Conservation (phyloP, 2,113 vertebrate genomes). For the Lophotis ruficrista region DNA sequence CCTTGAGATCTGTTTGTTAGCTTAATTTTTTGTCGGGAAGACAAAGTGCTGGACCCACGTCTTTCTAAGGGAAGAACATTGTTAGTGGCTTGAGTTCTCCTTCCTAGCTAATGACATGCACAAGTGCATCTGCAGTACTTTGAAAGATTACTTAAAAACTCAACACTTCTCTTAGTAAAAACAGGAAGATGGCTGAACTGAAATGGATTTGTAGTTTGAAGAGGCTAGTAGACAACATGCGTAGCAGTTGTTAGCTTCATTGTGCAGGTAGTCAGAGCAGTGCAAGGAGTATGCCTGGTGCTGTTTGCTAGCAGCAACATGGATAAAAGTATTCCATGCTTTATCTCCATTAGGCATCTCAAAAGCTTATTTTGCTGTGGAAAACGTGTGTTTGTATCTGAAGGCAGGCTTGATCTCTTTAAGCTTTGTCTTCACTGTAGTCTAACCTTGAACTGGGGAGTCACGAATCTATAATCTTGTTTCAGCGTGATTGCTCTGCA, state of each 20-base stretch:
- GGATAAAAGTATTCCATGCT: background rate
- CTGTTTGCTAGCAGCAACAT: background rate
- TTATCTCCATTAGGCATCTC: background rate
- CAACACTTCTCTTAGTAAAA: background rate
- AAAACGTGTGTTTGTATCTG: background rate
- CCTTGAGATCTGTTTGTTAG: background rate
- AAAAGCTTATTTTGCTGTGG: background rate
- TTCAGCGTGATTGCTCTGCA: conserved; percentile 54
- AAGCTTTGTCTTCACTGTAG: conserved; percentile 5
- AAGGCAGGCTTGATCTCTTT: conserved; percentile 31
- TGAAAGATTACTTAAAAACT: background rate
- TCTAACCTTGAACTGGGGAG: conserved; percentile 56
- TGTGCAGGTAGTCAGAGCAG: background rate
- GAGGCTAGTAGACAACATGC: background rate
- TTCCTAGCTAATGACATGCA: background rate
- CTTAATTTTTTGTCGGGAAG: background rate
- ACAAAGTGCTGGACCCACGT: background rate
- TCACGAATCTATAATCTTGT: conserved; percentile 59
- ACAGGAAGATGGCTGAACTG: background rate
- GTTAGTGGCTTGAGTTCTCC: background rate
- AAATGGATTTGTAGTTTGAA: background rate
- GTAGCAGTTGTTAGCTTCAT: background rate
- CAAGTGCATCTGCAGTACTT: background rate
- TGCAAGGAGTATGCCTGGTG: background rate
- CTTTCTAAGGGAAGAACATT: background rate